A percentile compares a stretch with the other conserved stretches of the same genome.
Evolutionary conservation across 2,888 invertebrate species (phyloP).

Genomic region (Harmothoe impar): DNA sequence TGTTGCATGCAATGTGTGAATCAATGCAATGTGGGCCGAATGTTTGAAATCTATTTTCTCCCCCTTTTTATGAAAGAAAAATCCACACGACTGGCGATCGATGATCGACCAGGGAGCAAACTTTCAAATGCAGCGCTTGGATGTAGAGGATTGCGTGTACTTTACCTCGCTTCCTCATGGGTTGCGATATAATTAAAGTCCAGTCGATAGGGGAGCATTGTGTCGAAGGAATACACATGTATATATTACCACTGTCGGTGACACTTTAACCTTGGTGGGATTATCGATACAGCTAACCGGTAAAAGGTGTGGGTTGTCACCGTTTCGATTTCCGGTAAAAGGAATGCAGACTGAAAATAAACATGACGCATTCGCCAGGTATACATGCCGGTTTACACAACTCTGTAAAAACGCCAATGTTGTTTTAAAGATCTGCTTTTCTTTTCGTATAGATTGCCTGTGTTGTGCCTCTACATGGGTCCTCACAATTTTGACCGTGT

Average conservation of each 20-base stretch:
- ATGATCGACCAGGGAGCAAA: background rate
- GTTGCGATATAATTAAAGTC: background rate
- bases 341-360: background rate
- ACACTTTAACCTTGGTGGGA: background rate
- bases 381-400: background rate
- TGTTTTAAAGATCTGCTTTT: no score
- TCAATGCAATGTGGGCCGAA: background rate
- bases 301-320: background rate
- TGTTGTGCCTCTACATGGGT: no score
- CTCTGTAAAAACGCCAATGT: no score
- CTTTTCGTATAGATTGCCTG: no score
- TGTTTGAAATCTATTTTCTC: background rate
- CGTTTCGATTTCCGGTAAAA: background rate
- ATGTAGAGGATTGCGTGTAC: constrained; percentile 4
- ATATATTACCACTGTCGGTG: background rate
- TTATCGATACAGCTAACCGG: background rate
- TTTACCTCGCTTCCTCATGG: background rate
- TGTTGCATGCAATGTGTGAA: background rate
- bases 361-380: background rate
- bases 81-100: background rate
- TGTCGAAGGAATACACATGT: background rate
- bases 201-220: background rate
- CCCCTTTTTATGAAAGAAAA: background rate
- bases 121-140: background rate
- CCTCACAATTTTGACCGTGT: no score